phyloP scores from a whole-genome alignment of 2,888 invertebrate species.

The Sinhomidia bicolor region DNA sequence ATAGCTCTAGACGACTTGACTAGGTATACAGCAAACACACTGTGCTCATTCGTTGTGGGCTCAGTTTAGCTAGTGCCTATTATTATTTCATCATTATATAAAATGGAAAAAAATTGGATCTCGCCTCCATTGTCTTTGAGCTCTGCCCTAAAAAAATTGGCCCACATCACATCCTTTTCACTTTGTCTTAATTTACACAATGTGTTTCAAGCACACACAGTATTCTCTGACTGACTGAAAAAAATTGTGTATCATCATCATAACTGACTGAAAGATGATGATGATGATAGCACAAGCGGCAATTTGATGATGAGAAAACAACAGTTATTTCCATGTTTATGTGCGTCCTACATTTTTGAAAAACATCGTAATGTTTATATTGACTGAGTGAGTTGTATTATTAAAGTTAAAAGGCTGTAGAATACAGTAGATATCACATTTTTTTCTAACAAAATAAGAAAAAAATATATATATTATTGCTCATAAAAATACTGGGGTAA shows the following conservation, averaged over 20 bases:
- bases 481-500: no score
- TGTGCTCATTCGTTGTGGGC: not conserved
- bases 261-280: slow-evolving; percentile 10
- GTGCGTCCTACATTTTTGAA: slow-evolving; percentile 32
- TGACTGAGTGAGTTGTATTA: no score
- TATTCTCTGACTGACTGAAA: not conserved
- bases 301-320: not conserved
- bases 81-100: not conserved
- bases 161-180: not conserved
- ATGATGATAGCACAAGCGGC: not conserved
- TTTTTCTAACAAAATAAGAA: not conserved
- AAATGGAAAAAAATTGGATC: not conserved
- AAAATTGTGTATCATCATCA: not conserved
- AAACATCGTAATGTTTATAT: not conserved
- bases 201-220: not conserved
- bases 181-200: slow-evolving; percentile 32
- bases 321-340: slow-evolving; percentile 6
- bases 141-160: slow-evolving; percentile 9
- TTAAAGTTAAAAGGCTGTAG: no score
- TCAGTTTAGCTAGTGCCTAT: not conserved
- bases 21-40: no score
- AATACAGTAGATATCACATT: no score
- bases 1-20: no score
- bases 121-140: not conserved
- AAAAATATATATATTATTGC: no score